Evolutionary conservation across 64 coral and sea anemone genomes (phyloP).

Genomic region (Porites australiensis): DNA sequence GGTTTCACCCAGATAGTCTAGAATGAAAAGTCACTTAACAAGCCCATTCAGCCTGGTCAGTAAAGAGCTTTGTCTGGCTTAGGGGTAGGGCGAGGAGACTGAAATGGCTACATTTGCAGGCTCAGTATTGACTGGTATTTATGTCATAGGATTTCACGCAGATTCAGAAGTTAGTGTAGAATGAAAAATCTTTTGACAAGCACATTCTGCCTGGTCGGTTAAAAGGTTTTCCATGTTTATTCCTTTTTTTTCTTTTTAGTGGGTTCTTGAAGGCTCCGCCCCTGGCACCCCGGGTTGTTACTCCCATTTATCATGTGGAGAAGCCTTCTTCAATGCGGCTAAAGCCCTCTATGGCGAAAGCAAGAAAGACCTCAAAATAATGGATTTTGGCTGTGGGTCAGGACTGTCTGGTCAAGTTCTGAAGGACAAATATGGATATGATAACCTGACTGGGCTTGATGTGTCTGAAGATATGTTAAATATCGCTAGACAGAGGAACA

Average conservation of each 20-base stretch:
- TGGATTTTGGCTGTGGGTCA: constrained; percentile 36
- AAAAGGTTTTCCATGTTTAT: no score
- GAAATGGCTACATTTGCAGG: no score
- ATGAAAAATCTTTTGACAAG: no score
- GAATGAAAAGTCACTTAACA: no score
- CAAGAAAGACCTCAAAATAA: background rate
- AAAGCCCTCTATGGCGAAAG: background rate
- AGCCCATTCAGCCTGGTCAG: no score
- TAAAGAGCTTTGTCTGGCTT: no score
- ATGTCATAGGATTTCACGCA: no score
- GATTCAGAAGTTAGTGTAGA: no score
- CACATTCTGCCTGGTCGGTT: no score
- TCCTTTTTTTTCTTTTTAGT: background rate
- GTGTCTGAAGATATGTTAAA: constrained; percentile 44
- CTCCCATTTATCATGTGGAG: background rate
- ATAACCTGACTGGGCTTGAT: constrained; percentile 37
- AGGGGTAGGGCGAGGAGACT: no score
- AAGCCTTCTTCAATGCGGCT: background rate
- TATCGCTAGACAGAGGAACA: background rate
- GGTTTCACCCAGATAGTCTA: no score
- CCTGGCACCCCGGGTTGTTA: background rate
- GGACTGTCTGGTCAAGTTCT: constrained; percentile 24
- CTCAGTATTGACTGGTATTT: no score
- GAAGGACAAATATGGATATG: constrained; percentile 27
- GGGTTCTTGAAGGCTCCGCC: background rate